These are phyloP conservation scores for Mimumesa dahlbomi DNA, from an alignment of 2,888 invertebrate genomes.

Conservation along the genomic window DNA sequence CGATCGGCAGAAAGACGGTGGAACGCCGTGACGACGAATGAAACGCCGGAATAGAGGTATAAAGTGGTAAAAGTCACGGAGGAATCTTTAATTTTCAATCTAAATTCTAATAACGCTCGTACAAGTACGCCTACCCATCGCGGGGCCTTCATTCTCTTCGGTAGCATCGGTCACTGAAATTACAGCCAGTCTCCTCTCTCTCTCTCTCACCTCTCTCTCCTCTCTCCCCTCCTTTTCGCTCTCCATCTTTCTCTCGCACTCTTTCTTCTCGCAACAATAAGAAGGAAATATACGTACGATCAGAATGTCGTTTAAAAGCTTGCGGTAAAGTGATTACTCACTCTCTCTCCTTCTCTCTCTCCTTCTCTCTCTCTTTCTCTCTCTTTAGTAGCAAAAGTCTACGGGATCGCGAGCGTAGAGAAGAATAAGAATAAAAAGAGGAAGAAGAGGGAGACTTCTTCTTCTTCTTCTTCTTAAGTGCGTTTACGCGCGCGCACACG, in stretches of 20 bases:
- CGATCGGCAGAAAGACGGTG: constrained; percentile 11
- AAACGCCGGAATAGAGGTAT: constrained; percentile 9
- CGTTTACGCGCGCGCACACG: constrained; percentile 19
- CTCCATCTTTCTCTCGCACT: too few relatives aligned
- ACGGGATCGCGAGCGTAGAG: constrained; percentile 8
- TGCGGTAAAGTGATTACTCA: constrained; percentile 61
- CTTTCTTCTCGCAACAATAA: constrained; percentile 59
- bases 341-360: neutral
- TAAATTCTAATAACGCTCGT: constrained; percentile 61
- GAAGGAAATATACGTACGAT: constrained; percentile 56
- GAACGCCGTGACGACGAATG: neutral
- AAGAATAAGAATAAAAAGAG: too few relatives aligned
- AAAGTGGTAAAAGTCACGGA: constrained; percentile 25
- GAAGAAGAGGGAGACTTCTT: too few relatives aligned
- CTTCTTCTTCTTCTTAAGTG: neutral
- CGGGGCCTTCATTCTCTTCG: constrained; percentile 44
- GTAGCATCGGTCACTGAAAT: constrained; percentile 54
- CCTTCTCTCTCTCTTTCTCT: neutral
- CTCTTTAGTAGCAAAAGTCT: constrained; percentile 2
- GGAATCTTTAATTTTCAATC: constrained; percentile 63
- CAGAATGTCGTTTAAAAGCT: constrained; percentile 63
- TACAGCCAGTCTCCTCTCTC: too few relatives aligned
- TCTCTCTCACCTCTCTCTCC: too few relatives aligned
- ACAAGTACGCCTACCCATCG: constrained; percentile 34
- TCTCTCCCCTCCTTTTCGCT: too few relatives aligned